phyloP scores from a whole-genome alignment of 1,140 invertebrate species.

The Maconellicoccus hirsutus region DNA sequence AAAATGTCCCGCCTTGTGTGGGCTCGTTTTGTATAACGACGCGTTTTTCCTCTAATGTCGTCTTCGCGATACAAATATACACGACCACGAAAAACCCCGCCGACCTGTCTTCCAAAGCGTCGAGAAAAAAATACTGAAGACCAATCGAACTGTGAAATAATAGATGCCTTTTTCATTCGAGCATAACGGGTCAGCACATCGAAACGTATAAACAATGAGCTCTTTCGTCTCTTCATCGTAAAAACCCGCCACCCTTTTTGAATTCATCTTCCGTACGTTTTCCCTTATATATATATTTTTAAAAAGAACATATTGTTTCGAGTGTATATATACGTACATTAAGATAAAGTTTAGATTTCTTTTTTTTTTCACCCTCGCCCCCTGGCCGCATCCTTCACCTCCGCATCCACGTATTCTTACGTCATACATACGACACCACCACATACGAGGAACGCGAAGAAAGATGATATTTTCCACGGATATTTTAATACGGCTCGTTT shows the following conservation, averaged over 20 bases:
- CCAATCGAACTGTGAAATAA: conserved; percentile 1
- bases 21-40: not conserved
- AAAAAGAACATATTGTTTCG: not conserved
- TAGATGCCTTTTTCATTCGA: conserved; percentile 8
- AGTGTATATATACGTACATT: not conserved
- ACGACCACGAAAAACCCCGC: too few relatives aligned
- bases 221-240: not conserved
- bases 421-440: too few relatives aligned
- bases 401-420: too few relatives aligned
- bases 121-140: not conserved
- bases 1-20: not conserved
- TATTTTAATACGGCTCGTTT: not conserved
- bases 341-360: too few relatives aligned
- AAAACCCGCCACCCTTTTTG: too few relatives aligned
- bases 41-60: too few relatives aligned
- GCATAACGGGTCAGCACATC: not conserved
- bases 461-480: not conserved
- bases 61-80: too few relatives aligned
- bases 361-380: too few relatives aligned
- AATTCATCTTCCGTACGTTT: not conserved
- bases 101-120: too few relatives aligned
- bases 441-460: too few relatives aligned
- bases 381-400: too few relatives aligned
- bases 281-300: not conserved
- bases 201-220: not conserved